phyloP scores from a whole-genome alignment of 2,888 invertebrate species.

The Keiferia lycopersicella region DNA sequence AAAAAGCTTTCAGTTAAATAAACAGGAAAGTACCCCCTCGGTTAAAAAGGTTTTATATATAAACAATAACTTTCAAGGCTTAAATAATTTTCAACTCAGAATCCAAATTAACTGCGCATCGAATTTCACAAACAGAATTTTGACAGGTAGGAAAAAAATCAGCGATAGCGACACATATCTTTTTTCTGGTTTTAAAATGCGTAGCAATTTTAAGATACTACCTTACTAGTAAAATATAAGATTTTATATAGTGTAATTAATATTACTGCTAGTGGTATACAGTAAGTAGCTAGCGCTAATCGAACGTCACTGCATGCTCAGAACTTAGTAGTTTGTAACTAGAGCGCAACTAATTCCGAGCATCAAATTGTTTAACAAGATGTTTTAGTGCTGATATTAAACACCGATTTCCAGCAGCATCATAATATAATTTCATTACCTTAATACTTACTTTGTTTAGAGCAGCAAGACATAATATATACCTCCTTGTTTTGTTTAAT shows the following conservation, averaged over 20 bases:
- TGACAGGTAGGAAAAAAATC: no score
- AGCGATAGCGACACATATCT: no score
- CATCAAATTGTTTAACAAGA: neutral
- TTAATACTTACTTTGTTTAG: neutral
- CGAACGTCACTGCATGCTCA: conserved; percentile 3
- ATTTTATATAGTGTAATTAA: neutral
- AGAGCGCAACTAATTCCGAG: neutral
- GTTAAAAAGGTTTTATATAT: neutral
- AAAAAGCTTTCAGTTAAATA: neutral
- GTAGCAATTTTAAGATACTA: no score
- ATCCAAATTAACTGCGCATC: no score
- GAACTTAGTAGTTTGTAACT: neutral
- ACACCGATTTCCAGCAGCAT: neutral
- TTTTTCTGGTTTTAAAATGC: no score
- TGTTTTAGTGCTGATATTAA: conserved; percentile 5
- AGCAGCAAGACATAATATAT: neutral
- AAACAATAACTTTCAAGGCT: neutral
- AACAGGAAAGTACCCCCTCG: neutral
- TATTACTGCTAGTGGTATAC: neutral
- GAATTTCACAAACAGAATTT: no score
- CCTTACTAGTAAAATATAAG: no score
- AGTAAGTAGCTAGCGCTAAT: neutral
- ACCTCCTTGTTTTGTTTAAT: neutral
- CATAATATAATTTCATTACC: neutral
- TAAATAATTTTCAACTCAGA: no score